Evolutionary conservation across 2,888 invertebrate genomes (phyloP), one percentile per base, ranked within the genome.

Genomic region (Eristalis tenax): DNA sequence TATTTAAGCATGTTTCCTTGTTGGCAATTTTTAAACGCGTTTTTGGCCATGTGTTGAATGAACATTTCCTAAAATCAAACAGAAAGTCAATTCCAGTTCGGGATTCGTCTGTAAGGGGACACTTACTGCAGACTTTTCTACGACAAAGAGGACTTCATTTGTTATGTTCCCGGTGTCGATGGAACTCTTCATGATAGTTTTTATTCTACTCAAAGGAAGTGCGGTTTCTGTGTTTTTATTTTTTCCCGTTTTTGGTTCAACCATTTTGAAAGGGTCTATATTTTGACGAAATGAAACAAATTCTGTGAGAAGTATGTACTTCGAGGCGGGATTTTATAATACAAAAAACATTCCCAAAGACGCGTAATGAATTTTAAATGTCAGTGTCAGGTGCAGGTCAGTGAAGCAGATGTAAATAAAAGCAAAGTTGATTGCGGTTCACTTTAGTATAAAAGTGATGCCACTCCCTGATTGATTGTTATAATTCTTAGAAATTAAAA

Each of bases 111-210:
- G 6, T 11, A 3, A 40, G 15, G 4, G 6, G n/a, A 32, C 43
- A 65, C 89, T 89, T 71, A 90, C 90, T 0, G 92, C 91, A 26
- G 92, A 90, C 74, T 91, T 92, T 43, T 92, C 91, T 88, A 92
- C 91, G 4, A 92, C 83, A 38, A 91, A 91, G 0, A 93, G 88
- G 0, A 91, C 92, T 80, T 93, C 92, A 74, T 90, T 91, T 13
- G 89, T 90, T 2, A 92, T 91, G 28, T 90, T 90, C 0, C 92
- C 93, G 0, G 92, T 92, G 76, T 92, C 91, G 79, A 91, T 89
- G 0, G 92, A 92, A 84, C 92, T 92, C 85, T 92, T 92, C 92
- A 93, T 93, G 43, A 93, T 93, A n/a, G 92, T 92, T 3, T 91
- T 90, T 28, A 93, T 91, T 11, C 92, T 90, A 66, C 90, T 91